Base-by-base conservation (phyloP, 2,113 vertebrate species). In the Gulo gulo region DNA sequence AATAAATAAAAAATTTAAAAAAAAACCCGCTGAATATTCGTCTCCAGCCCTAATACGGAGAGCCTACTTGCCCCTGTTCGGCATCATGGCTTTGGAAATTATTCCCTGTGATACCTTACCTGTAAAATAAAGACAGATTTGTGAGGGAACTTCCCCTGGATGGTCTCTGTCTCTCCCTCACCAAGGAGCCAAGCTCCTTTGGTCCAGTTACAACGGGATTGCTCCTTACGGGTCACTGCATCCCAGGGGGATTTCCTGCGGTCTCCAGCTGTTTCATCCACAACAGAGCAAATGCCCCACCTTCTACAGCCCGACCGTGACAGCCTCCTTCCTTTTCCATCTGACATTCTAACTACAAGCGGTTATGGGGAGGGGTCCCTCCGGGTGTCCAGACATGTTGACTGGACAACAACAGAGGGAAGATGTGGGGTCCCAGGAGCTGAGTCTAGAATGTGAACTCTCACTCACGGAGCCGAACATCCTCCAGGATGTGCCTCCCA, bases 351-450 rank as follows among this genome's bases (percentile, higher is more conserved):
- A 24, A 59, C 79, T 29, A 36, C 24, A 34, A 21, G 23, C 3
- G 21, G 0, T 36, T 2, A 24, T 0, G n/a, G 69, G 20, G 18
- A n/a, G n/a, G 15, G 16, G 57, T n/a, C 7, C 16, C 65, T 1
- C 20, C 0, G 1, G 8, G 31, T 21, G 36, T 24, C 84, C 57
- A 45, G 83, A 55, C 29, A 42, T 21, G 14, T 20, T 24, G 21
- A 1, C 31, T 11, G 16, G 26, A 14, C 2, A 10, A 21, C n/a
- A 45, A 47, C 1, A 14, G 12, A 20, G 0, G 7, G 45, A 34
- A 5, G 45, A 10, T 0, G 0, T 1, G 15, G 55, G n/a, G 23
- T n/a, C 21, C 80, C 16, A 6, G 15, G 50, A 7, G 3, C 12
- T 1, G 34, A 16, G 24, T 36, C 31, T 14, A 34, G 69, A 47